These are phyloP conservation scores for Lagopus leucura DNA, from an alignment of 2,113 vertebrate species.

Conservation along the genomic window DNA sequence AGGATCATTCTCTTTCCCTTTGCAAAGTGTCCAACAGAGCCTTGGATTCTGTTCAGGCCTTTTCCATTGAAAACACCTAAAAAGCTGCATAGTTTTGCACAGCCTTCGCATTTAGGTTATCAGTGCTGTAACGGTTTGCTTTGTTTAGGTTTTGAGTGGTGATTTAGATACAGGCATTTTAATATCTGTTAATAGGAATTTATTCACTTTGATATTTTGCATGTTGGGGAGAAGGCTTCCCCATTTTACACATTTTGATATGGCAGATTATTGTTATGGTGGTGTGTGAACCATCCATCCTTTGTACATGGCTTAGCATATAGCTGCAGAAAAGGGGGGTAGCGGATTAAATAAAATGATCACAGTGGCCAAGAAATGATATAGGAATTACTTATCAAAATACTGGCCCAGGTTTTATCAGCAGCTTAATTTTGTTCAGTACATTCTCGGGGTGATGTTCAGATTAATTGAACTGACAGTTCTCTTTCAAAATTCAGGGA, in stretches of 20 bases:
- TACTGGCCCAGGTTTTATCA: slow-evolving; percentile 98
- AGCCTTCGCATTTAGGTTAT: not conserved
- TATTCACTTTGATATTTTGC: slow-evolving; percentile 82
- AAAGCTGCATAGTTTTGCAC: slow-evolving; percentile 48
- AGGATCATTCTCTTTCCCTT: not conserved
- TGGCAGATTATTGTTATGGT: slow-evolving; percentile 86
- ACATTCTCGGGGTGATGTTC: slow-evolving; percentile 99
- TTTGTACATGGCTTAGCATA: slow-evolving; percentile 97
- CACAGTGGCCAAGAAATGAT: slow-evolving; percentile 99
- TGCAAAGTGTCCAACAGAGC: slow-evolving; percentile 44
- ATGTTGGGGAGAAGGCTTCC: slow-evolving; percentile 66
- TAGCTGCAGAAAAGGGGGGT: slow-evolving; percentile 86
- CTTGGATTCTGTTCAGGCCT: slow-evolving; percentile 54
- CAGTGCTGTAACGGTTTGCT: slow-evolving; percentile 54
- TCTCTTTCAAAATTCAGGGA: slow-evolving; percentile 98
- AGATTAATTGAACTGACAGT: slow-evolving; percentile 99
- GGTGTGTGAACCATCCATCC: slow-evolving; percentile 86
- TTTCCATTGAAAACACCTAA: slow-evolving; percentile 56
- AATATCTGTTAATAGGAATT: slow-evolving; percentile 79
- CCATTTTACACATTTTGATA: slow-evolving; percentile 82
- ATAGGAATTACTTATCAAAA: slow-evolving; percentile 99
- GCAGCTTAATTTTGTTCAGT: slow-evolving; percentile 99
- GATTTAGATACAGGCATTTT: slow-evolving; percentile 66
- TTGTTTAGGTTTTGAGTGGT: slow-evolving; percentile 72
- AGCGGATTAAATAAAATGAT: slow-evolving; percentile 99